Evolutionary conservation across 2,797 vertebrate species (phyloP).

Genomic region (Loriculus beryllinus): DNA sequence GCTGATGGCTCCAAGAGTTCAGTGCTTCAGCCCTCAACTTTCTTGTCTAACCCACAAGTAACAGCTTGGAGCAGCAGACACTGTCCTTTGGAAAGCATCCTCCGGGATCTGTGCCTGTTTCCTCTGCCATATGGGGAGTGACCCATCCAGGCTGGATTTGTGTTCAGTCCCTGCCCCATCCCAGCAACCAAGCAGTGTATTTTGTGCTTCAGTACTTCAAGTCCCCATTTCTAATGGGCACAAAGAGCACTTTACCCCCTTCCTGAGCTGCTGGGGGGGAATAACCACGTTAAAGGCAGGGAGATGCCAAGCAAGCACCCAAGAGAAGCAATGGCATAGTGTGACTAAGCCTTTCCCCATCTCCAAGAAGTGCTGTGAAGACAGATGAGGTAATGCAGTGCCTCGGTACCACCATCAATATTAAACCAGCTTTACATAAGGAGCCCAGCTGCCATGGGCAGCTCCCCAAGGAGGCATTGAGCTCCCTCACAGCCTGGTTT

Average conservation of each 20-base stretch:
- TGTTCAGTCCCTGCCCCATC: not conserved
- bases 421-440: slow-evolving; percentile 45
- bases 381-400: slow-evolving; percentile 12
- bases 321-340: not conserved
- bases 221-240: not conserved
- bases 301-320: not conserved
- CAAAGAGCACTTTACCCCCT: not conserved
- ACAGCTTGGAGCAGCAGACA: not conserved
- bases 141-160: not conserved
- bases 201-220: not conserved
- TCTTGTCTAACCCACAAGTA: not conserved
- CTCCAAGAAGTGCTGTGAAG: not conserved
- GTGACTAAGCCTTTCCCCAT: slow-evolving; percentile 26
- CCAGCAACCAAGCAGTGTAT: not conserved
- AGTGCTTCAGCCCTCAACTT: not conserved
- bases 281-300: accelerated
- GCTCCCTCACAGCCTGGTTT: not conserved
- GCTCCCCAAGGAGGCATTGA: not conserved
- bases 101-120: not conserved
- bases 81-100: not conserved
- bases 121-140: not conserved
- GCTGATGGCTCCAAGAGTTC: not conserved
- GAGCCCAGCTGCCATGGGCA: not conserved
- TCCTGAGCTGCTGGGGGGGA: not conserved
- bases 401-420: not conserved